Base-by-base conservation (phyloP, 2,888 invertebrate genomes). In the Ectemnius continuus region DNA sequence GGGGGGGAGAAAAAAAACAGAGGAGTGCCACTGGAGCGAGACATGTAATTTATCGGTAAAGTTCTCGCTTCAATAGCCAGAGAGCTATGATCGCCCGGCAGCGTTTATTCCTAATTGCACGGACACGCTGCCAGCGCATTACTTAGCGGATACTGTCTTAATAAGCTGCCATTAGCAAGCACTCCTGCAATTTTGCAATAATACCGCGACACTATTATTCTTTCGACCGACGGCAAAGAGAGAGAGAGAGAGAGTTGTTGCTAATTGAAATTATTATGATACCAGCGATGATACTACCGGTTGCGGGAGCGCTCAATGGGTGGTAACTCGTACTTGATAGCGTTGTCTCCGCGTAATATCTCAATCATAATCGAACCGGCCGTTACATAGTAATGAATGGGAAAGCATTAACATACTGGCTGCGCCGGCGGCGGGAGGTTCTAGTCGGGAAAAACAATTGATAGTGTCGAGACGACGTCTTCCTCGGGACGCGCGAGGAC, bases 1-100 rank as follows among this genome's bases (percentile, higher is more conserved):
- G 16, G 52, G 14, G 36, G 6, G 5, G 36, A 2, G 52, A 4
- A 14, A 13, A 52, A 52, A 52, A 52, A 52, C 1, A 4, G 6
- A 11, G 36, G 52, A 52, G 14, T 52, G 52, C 14, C 52, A 16
- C 52, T 61, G 46, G 58, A 57, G 58, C 20, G 59, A 67, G 67
- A 59, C 61, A 59, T 61, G 67, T 75, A 75, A 76, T 75, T 76
- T 71, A 76, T 71, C 76, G 67, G n/a, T 28, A 45, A 45, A 46
- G 61, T 59, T 64, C 46, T 36, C 16, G 57, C 58, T 13, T 16
- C 59, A 70, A 75, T 46, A 66, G 68, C 66, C 68, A 62, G 62
- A 62, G 62, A 36, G 36, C 36, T 71, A 60, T 62, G 76, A 76
- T 76, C 68, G 18, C 61, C 36, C 61, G 72, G 63, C 64, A 36